phyloP scores from a whole-genome alignment of 2,888 invertebrate species.

The Perizoma flavofasciatum region DNA sequence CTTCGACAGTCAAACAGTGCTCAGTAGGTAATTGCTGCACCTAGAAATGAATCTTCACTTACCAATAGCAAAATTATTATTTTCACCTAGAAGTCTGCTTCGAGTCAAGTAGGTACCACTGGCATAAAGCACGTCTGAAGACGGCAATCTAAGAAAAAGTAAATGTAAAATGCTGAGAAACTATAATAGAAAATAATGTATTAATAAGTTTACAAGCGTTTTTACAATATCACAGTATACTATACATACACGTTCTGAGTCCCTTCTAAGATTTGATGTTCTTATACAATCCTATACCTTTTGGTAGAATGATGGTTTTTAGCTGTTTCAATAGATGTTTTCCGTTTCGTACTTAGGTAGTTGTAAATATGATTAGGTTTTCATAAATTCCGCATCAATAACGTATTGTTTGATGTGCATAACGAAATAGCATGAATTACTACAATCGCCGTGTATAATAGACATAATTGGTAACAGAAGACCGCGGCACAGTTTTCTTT shows the following conservation, averaged over 20 bases:
- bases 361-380: constrained; percentile 13
- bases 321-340: neutral
- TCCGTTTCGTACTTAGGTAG: neutral
- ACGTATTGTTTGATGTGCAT: constrained; percentile 42
- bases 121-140: too few species aligned
- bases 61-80: too few species aligned
- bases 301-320: neutral
- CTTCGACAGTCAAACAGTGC: neutral
- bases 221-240: too few species aligned
- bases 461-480: constrained; percentile 42
- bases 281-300: neutral
- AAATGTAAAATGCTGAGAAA: too few species aligned
- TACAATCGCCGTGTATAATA: constrained; percentile 36
- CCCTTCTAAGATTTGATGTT: neutral
- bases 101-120: too few species aligned
- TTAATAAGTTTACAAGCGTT: too few species aligned
- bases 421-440: constrained; percentile 44
- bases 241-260: too few species aligned
- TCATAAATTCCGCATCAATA: constrained; percentile 34
- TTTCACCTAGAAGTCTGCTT: too few species aligned
- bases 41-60: neutral
- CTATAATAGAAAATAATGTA: too few species aligned
- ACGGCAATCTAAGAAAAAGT: too few species aligned
- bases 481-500: constrained; percentile 33
- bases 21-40: neutral